Base-by-base conservation (phyloP, 2,888 invertebrate species). In the Altica lythri region DNA sequence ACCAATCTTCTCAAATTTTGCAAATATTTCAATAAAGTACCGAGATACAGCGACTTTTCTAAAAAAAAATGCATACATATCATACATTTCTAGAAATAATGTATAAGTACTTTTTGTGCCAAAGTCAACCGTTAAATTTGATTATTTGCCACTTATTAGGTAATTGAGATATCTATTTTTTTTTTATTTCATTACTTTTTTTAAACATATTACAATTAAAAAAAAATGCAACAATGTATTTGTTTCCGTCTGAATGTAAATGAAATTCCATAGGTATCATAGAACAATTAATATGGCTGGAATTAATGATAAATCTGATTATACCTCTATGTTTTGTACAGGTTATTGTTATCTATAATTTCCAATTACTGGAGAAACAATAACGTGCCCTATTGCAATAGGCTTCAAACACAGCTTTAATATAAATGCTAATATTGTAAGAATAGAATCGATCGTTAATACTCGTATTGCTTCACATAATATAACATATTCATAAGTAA, bases 321-420 rank as follows among this genome's bases (percentile, higher is more conserved):
- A 55, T 52, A 52, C 44, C 42, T 51, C 51, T 32, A 25, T 55
- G 51, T 55, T 55, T 55, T 55, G 55, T 53, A 40, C 29, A 46
- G 44, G 57, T 53, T 57, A 57, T 53, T 57, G 53, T 57, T 50
- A 51, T 53, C 53, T 37, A 42, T 53, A 57, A 57, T 57, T 51
- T 57, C 50, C 57, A 57, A 57, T 57, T 57, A 57, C 50, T 44
- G 50, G 49, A 50, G 46, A 53, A 42, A 57, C 57, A 57, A 57
- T 53, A 53, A 57, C 53, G 37, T 53, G 46, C 44, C 35, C 47
- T 37, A 22, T 25, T 43, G 44, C 44, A 48, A 47, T 45, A 34
- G 52, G 49, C 42, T 35, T 37, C 32, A 49, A 46, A 53, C 50
- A 46, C 37, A 27, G 53, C 25, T 37, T 42, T 42, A 27, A 43